These are phyloP conservation scores for Drosophila quinaria DNA, from an alignment of 2,888 invertebrate genomes.

Conservation along the genomic window DNA sequence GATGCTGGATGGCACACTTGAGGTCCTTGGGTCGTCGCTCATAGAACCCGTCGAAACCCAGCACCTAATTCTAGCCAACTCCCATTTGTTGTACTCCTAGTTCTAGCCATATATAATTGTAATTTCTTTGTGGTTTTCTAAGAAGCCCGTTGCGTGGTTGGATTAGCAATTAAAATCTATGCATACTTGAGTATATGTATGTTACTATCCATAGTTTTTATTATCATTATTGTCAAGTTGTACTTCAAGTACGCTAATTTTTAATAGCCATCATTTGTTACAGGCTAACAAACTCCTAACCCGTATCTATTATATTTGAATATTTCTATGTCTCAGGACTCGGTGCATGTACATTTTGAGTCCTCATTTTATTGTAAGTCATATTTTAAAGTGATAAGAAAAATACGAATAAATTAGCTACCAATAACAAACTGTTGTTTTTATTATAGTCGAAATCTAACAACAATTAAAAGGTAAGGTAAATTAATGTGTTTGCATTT, in stretches of 20 bases:
- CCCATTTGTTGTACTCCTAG: conserved; percentile 6
- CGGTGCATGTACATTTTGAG: conserved; percentile 20
- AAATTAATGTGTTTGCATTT: too few relatives aligned
- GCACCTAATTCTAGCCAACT: conserved; percentile 22
- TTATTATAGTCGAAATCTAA: background rate
- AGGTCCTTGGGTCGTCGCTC: conserved; percentile 73
- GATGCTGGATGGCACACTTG: conserved; percentile 57
- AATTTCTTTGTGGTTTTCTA: conserved; percentile 66
- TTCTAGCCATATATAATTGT: conserved; percentile 42
- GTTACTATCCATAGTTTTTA: conserved; percentile 31
- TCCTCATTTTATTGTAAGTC: conserved; percentile 32
- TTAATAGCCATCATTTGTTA: conserved; percentile 33
- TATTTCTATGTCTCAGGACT: conserved; percentile 31
- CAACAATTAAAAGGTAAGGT: too few relatives aligned
- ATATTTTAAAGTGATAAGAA: conserved; percentile 40
- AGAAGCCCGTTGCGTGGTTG: conserved; percentile 49
- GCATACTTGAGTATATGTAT: background rate
- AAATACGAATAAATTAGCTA: conserved; percentile 46
- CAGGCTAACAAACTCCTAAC: conserved; percentile 21
- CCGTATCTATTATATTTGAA: conserved; percentile 32
- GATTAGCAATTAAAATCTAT: conserved; percentile 45
- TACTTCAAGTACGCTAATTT: conserved; percentile 40
- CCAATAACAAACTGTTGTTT: background rate
- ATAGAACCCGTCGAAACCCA: conserved; percentile 48
- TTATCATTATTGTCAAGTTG: conserved; percentile 46